Conservation (phyloP, 53 echinoderm and acorn worm species). For the Hippasteria phrygiana region DNA sequence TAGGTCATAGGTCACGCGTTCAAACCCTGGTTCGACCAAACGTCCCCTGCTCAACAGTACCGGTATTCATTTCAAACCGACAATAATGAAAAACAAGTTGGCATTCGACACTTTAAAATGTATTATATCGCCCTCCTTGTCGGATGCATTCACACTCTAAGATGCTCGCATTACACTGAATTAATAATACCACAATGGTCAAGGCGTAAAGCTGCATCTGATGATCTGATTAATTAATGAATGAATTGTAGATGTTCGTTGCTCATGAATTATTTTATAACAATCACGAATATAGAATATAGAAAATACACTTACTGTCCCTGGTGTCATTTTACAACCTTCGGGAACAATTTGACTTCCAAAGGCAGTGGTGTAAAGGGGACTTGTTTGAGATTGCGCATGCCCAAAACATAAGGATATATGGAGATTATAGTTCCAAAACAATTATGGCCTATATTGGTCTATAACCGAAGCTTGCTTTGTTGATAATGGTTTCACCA, state of each 20-base stretch:
- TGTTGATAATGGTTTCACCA: too few species aligned
- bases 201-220: not conserved
- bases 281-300: slow-evolving; percentile 4
- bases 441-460: too few species aligned
- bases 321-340: slow-evolving; percentile 20
- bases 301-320: slow-evolving; percentile 18
- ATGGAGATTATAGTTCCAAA: too few species aligned
- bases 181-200: not conserved
- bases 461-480: too few species aligned
- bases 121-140: not conserved
- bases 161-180: not conserved
- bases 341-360: slow-evolving; percentile 13
- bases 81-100: too few species aligned
- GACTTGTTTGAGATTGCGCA: not conserved
- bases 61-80: too few species aligned
- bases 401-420: too few species aligned
- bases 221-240: slow-evolving; percentile 2
- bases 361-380: not conserved
- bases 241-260: slow-evolving; percentile 5
- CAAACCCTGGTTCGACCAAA: too few species aligned
- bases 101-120: too few species aligned
- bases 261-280: slow-evolving; percentile 30
- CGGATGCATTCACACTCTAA: not conserved
- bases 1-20: too few species aligned
- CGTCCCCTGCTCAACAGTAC: too few species aligned